A percentile compares a stretch with the other conserved stretches of the same genome.
Conservation (phyloP, 2,113 vertebrate genomes). For the Anser brachyrhynchus region DNA sequence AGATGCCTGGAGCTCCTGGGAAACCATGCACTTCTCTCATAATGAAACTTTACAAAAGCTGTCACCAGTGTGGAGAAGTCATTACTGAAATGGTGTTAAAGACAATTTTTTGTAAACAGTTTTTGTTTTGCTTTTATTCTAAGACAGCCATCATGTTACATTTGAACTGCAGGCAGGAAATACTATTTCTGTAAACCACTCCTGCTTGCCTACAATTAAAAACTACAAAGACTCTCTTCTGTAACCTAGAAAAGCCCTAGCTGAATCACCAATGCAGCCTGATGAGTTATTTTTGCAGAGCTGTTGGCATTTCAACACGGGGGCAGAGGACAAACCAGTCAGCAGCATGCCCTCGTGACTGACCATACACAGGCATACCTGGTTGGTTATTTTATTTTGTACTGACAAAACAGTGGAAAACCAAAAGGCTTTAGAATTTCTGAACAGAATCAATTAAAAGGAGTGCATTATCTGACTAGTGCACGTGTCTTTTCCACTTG, state of each 20-base stretch:
- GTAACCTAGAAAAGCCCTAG: neutral
- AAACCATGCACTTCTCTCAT: neutral
- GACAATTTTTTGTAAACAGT: neutral
- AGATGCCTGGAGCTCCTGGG: neutral
- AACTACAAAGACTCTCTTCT: neutral
- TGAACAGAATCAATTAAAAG: neutral
- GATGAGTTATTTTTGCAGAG: neutral
- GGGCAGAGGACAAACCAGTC: neutral
- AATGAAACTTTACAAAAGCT: neutral
- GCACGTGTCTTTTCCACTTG: neutral
- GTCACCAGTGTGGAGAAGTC: neutral
- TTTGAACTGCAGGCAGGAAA: neutral
- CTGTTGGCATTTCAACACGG: neutral
- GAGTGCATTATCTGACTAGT: neutral
- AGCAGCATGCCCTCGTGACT: neutral
- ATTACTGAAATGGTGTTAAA: neutral
- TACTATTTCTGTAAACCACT: neutral
- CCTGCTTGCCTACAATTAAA: neutral
- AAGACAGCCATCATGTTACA: neutral
- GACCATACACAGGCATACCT: neutral
- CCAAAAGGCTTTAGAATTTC: neutral
- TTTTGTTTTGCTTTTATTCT: neutral
- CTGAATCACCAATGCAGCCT: neutral
- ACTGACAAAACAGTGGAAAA: neutral
- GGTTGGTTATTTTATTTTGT: neutral